Evolutionary conservation across 35 echinoderm and acorn worm genomes (phyloP).

Genomic region (Lytechinus variegatus): DNA sequence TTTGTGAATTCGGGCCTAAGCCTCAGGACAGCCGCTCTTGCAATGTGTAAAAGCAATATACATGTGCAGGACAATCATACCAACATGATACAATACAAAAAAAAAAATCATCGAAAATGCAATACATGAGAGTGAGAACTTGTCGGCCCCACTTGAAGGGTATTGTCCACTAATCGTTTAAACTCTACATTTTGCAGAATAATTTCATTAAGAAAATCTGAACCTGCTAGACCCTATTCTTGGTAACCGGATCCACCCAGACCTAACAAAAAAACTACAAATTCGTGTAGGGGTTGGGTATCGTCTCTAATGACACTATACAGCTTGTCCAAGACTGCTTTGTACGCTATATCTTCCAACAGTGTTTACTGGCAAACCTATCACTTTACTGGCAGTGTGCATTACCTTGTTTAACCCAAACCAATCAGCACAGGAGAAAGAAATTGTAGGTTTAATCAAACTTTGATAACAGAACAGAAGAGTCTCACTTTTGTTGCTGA

Average conservation of each 20-base stretch:
- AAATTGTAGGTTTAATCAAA: background rate
- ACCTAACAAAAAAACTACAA: background rate
- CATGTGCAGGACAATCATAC: no score
- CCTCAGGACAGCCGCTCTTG: no score
- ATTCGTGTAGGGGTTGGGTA: background rate
- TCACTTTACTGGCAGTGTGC: background rate
- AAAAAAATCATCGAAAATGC: no score
- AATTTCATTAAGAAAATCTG: background rate
- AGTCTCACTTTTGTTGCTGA: background rate
- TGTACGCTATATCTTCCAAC: background rate
- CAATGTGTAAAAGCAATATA: no score
- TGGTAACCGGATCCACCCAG: background rate
- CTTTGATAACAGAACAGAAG: no score
- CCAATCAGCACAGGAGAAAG: background rate
- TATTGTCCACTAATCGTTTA: background rate
- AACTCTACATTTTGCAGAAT: background rate
- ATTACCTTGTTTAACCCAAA: background rate
- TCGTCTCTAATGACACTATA: background rate
- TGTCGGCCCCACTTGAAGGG: no score
- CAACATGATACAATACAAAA: no score
- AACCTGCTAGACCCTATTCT: background rate
- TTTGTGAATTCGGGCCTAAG: no score
- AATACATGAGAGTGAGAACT: no score
- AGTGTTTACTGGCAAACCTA: background rate
- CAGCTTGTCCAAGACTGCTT: background rate